Conservation (phyloP, 2,113 vertebrate species). For the Sigmodon hispidus region DNA sequence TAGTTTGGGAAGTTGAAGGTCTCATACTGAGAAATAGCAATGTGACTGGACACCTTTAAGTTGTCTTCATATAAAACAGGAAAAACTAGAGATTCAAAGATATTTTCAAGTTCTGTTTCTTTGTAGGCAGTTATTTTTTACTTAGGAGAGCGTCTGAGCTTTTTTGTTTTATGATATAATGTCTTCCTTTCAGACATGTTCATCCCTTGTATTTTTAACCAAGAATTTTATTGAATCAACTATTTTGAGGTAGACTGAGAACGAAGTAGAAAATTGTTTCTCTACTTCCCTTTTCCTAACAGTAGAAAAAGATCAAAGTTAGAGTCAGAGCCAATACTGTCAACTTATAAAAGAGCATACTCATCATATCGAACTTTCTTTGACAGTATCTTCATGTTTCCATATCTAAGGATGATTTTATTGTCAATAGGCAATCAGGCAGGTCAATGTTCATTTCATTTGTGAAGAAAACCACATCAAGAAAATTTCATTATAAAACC, state of each 20-base stretch:
- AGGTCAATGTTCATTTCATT: conserved; percentile 80
- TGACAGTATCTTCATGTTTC: conserved; percentile 54
- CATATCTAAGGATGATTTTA: conserved; percentile 70
- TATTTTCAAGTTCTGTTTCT: not conserved
- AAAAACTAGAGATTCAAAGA: not conserved
- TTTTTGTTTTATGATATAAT: not conserved
- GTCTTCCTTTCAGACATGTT: not conserved
- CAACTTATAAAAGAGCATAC: conserved; percentile 45
- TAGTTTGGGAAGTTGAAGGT: conserved; percentile 5
- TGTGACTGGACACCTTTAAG: not conserved
- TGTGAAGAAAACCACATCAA: conserved; percentile 77
- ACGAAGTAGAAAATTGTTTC: not conserved
- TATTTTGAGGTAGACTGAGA: not conserved
- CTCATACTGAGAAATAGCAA: conserved; percentile 6
- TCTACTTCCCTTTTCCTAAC: not conserved
- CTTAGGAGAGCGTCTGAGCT: not conserved
- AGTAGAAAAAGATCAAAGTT: not conserved
- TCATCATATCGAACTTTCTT: conserved; percentile 66
- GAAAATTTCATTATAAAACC: conserved; percentile 78
- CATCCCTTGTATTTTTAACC: not conserved
- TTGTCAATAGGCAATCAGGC: conserved; percentile 76
- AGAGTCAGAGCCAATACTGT: conserved; percentile 34
- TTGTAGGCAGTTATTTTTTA: not conserved
- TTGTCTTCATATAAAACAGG: conserved; percentile 33
- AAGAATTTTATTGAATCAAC: not conserved